These are phyloP conservation scores for Stratiomys singularior DNA, from an alignment of 2,888 invertebrate genomes.

Conservation along the genomic window DNA sequence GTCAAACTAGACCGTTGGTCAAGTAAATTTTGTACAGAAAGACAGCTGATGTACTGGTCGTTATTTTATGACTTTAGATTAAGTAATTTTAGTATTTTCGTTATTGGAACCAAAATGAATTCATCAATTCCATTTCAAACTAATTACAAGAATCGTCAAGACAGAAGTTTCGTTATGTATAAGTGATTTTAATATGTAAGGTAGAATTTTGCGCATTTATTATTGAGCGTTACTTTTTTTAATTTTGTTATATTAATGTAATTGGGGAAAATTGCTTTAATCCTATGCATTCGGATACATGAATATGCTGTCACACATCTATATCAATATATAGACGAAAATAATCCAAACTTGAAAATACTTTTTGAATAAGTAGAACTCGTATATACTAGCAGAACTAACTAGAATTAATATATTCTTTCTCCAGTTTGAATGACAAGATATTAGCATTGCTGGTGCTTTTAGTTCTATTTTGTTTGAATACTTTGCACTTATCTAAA, in stretches of 20 bases:
- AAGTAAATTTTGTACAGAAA: conserved; percentile 71
- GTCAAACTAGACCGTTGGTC: conserved; percentile 89
- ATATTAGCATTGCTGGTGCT: too few species aligned
- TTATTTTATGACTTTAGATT: conserved; percentile 21
- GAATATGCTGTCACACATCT: too few species aligned
- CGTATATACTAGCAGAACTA: too few species aligned
- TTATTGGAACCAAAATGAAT: conserved; percentile 25
- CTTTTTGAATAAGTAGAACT: too few species aligned
- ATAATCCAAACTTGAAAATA: too few species aligned
- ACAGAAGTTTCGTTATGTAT: background rate
- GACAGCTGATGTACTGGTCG: background rate
- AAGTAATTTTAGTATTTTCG: conserved; percentile 19
- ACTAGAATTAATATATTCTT: too few species aligned
- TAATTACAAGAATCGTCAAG: conserved; percentile 12
- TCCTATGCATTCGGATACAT: too few species aligned
- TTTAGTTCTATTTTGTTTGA: too few species aligned
- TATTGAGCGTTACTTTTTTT: background rate
- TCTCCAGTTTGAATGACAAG: too few species aligned
- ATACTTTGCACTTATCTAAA: too few species aligned
- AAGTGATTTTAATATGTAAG: conserved; percentile 10
- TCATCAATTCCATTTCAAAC: conserved; percentile 51
- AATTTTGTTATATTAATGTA: background rate
- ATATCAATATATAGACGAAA: too few species aligned
- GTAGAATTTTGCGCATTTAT: conserved; percentile 34
- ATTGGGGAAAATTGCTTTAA: too few species aligned